Evolutionary conservation across 2,113 vertebrate species (phyloP), one percentile per base, ranked within the genome.

Genomic region (Camarhynchus parvulus): DNA sequence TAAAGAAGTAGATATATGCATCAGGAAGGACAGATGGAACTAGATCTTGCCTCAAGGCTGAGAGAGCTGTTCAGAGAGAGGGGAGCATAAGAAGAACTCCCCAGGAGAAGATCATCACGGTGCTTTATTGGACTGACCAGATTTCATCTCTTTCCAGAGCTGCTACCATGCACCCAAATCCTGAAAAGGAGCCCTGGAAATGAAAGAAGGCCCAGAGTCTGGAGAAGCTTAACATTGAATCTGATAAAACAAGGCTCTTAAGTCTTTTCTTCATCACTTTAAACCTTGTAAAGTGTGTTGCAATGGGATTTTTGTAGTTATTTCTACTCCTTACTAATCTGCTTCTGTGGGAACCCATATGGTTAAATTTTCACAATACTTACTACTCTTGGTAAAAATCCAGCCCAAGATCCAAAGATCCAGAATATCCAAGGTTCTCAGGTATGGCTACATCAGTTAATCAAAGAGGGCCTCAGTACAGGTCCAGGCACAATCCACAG

Each of bases 11-110:
- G 55, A 42, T 66, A 33, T 0, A 2, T 50, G 23, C 42, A 62
- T 91, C 30, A 76, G 82, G 59, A 68, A 87, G 70, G 90, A 85
- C 78, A 94, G 84, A 94, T 92, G 87, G 78, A 58, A 37, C 28
- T 46, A 59, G 74, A 76, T 59, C 66, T 87, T 85, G 79, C 84
- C 73, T 44, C 33, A 37, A 87, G 72, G 58, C 62, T 87, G 50
- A 69, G 77, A 89, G 73, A 72, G 6, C 23, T 79, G 24, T 23
- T 79, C 22, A 89, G 55, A 77, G 79, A 61, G 52, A 93, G 22
- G 5, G 19, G 16, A 87, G 24, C 78, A 76, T 79, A 92, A 91
- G 91, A 74, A 85, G 42, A 55, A 11, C 50, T 94, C 35, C 63
- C 63, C 77, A 67, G 80, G 63, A 94, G 83, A 91, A 81, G 44